Evolutionary conservation across 2,797 vertebrate genomes (phyloP).

Genomic region (Fistularia tabacaria): DNA sequence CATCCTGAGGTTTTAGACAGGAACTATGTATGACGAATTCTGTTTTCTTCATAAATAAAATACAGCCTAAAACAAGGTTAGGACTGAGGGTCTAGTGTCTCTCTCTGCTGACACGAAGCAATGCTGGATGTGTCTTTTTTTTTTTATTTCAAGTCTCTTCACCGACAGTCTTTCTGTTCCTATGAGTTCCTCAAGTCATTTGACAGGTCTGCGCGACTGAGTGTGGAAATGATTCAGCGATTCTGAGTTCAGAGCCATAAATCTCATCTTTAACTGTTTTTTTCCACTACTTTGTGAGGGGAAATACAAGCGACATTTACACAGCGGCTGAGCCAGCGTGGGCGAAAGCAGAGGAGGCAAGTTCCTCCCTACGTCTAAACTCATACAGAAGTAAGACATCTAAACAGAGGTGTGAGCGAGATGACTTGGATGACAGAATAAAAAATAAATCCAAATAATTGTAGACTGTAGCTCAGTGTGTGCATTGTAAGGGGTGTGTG

Average conservation of each 20-base stretch:
- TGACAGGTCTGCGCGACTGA: too few relatives aligned
- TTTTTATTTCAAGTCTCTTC: too few relatives aligned
- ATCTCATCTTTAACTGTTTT: too few relatives aligned
- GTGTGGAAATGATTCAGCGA: too few relatives aligned
- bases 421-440: not conserved
- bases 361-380: not conserved
- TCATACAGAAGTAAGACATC: not conserved
- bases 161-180: too few relatives aligned
- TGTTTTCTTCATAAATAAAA: constrained; percentile 18
- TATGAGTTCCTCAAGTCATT: too few relatives aligned
- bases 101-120: constrained; percentile 17
- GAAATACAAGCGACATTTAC: too few relatives aligned
- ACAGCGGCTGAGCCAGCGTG: too few relatives aligned
- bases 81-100: constrained; percentile 41
- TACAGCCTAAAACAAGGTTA: constrained; percentile 7
- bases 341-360: not conserved
- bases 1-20: constrained; percentile 44
- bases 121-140: too few relatives aligned
- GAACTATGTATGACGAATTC: constrained; percentile 36
- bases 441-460: not conserved
- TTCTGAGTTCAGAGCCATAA: too few relatives aligned
- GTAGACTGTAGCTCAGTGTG: constrained; percentile 11
- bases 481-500: constrained; percentile 6
- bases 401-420: not conserved
- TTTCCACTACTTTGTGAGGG: too few relatives aligned